These are phyloP conservation scores for Tenrec ecaudatus DNA, from an alignment of 2,113 vertebrate genomes.

Conservation along the genomic window DNA sequence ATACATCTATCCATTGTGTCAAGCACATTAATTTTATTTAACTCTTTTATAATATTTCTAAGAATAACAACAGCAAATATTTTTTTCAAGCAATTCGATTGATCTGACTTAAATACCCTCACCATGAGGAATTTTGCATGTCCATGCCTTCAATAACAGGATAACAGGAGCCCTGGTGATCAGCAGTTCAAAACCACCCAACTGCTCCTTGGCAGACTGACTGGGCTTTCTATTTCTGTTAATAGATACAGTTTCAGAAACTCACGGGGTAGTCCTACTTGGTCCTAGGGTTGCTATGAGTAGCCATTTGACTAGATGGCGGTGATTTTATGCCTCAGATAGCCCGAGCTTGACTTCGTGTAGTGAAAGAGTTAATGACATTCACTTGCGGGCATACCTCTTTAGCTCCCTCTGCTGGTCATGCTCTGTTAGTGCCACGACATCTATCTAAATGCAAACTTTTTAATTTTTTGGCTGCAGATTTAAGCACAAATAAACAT, in stretches of 20 bases:
- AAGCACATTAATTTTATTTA: too few species aligned
- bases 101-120: neutral
- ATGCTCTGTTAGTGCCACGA: neutral
- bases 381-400: neutral
- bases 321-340: too few species aligned
- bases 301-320: too few species aligned
- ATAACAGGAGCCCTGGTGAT: too few species aligned
- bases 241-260: too few species aligned
- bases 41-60: neutral
- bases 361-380: neutral
- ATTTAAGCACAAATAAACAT: neutral
- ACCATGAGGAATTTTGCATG: fast-evolving
- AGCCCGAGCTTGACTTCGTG: fast-evolving
- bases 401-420: constrained; percentile 70
- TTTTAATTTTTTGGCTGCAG: neutral
- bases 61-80: neutral
- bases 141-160: too few species aligned
- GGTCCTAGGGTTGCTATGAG: too few species aligned
- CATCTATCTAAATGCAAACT: neutral
- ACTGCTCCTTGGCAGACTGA: too few species aligned
- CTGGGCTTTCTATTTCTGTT: too few species aligned
- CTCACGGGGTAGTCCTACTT: too few species aligned
- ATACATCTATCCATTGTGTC: too few species aligned
- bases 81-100: neutral
- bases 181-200: too few species aligned